Base-by-base conservation (phyloP, 2,797 vertebrate genomes). In the Coregonus suidteri region DNA sequence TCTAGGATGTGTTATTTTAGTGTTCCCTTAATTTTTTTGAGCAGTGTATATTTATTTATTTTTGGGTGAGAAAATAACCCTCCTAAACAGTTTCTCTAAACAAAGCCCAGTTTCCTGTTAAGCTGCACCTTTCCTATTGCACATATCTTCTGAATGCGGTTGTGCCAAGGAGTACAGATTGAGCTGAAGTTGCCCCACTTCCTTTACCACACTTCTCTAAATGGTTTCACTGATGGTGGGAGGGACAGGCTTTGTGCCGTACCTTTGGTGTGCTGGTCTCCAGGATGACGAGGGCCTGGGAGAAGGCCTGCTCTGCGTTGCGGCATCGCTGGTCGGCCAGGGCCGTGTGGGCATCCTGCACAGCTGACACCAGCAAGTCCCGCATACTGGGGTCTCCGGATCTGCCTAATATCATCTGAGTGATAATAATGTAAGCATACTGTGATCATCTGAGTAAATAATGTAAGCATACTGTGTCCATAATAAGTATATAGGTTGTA, bases 221-320 rank as follows among this genome's bases (percentile, higher is more conserved):
- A 37, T 1, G 37, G 37, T 6, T 6, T n/a, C 53, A 62, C 56
- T 2, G 9, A n/a, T 7, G 56, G 18, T 62, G 15, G n/a, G 4
- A 62, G n/a, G 14, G 4, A 34, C 5, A 34, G 11, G 1, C 59
- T 9, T 18, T 13, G 1, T 81, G 9, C 18, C 4, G 78, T 91
- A 98, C 97, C 96, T 93, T 89, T 66, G 90, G 76, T 9, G 91
- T 83, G 11, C 73, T 86, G 3, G 88, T 79, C 41, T 93, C 93
- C 51, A 96, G 2, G 7, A 95, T 79, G 0, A 47, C 78, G 62
- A 97, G 86, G 5, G 96, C 82, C n/a, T 88, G 86, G 3, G 92
- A 91, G 81, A 98, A 98, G 59, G 94, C 92, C 69, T 94, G 93
- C 25, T 95, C 94, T 0, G 97, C 97, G 0, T 95, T 96, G 65